Percentiles rank a stretch among this genome's conserved stretches.
These are phyloP conservation scores for Eptatretus atami DNA, from an alignment of 2,797 vertebrate species.

Conservation along the genomic window DNA sequence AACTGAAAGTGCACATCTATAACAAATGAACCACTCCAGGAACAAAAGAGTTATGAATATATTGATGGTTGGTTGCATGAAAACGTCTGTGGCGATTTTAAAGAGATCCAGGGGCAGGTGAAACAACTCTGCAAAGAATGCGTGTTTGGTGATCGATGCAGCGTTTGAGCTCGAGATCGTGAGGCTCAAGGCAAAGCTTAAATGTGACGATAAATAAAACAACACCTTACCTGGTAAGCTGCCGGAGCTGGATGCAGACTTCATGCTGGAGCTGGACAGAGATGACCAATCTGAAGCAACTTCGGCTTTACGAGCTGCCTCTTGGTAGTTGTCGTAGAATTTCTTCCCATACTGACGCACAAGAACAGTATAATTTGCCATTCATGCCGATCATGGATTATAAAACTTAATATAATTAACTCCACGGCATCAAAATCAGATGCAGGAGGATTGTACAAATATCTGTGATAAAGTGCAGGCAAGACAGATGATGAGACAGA, in stretches of 20 bases:
- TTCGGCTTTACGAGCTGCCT: conserved; percentile 76
- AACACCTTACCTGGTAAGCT: conserved; percentile 44
- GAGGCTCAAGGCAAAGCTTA: no score
- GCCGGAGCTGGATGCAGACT: conserved; percentile 66
- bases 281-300: conserved; percentile 85
- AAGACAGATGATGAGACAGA: no score
- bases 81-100: no score
- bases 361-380: conserved; percentile 2
- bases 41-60: no score
- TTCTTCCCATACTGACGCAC: conserved; percentile 59
- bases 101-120: no score
- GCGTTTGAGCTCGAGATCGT: no score
- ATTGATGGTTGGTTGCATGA: no score
- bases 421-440: neutral
- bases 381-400: neutral
- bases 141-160: no score
- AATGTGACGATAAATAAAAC: neutral
- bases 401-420: neutral
- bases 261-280: conserved; percentile 70
- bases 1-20: no score
- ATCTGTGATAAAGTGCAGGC: no score
- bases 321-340: conserved; percentile 72
- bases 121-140: no score
- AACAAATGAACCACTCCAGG: no score
- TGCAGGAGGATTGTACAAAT: neutral